Percentiles rank a stretch among this genome's conserved stretches.
These are phyloP conservation scores for Drosophila rellima DNA, from an alignment of 2,888 invertebrate species.

Conservation along the genomic window DNA sequence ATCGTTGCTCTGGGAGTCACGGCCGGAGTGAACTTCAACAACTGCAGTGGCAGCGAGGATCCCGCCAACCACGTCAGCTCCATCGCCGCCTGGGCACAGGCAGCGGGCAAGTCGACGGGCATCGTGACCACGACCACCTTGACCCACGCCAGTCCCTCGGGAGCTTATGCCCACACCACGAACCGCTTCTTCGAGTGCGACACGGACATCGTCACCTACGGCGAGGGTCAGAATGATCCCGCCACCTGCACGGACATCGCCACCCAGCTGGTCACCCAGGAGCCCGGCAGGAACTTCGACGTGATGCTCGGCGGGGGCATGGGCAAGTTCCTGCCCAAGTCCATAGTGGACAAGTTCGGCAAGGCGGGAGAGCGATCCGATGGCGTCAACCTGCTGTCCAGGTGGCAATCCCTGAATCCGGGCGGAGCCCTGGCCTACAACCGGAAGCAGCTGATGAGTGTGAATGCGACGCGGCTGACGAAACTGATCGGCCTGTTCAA, in stretches of 20 bases:
- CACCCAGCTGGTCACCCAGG: constrained; percentile 88
- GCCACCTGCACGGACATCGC: constrained; percentile 90
- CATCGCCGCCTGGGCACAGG: constrained; percentile 90
- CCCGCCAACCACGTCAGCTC: constrained; percentile 88
- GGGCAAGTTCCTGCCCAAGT: constrained; percentile 72
- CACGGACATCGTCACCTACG: constrained; percentile 86
- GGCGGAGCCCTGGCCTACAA: constrained; percentile 83
- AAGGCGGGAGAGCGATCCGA: constrained; percentile 87
- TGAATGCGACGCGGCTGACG: constrained; percentile 85
- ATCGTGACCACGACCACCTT: constrained; percentile 91
- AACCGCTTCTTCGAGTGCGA: constrained; percentile 90
- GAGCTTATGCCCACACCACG: constrained; percentile 90
- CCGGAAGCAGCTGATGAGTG: constrained; percentile 73
- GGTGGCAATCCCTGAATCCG: constrained; percentile 87
- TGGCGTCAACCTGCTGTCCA: constrained; percentile 88
- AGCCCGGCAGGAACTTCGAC: constrained; percentile 89
- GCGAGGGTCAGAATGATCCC: constrained; percentile 83
- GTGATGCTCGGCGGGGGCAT: constrained; percentile 86
- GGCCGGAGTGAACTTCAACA: constrained; percentile 88
- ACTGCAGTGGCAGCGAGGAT: constrained; percentile 88
- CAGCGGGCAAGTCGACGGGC: constrained; percentile 88
- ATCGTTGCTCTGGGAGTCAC: constrained; percentile 90
- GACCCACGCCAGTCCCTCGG: constrained; percentile 92
- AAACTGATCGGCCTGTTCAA: constrained; percentile 88
- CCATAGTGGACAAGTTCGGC: constrained; percentile 87